Evolutionary conservation across 2,888 invertebrate genomes (phyloP).

Genomic region (Molorchus minor): DNA sequence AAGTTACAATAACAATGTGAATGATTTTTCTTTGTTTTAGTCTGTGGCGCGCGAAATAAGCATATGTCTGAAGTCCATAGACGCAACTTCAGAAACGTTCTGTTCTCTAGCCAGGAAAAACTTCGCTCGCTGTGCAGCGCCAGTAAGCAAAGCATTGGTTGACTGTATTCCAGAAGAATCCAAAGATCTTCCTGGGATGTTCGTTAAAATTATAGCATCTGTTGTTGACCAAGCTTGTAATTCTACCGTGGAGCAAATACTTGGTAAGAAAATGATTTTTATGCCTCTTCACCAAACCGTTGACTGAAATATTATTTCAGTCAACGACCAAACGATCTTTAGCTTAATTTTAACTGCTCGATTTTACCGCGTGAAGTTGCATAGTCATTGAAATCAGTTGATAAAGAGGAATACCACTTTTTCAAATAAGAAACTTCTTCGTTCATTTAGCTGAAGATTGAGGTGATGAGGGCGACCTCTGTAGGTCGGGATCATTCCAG

Average conservation of each 20-base stretch:
- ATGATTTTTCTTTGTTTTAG: conserved; percentile 12
- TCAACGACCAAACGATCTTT: too few relatives aligned
- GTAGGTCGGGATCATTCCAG: too few relatives aligned
- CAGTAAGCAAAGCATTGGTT: conserved; percentile 26
- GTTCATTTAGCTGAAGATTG: too few relatives aligned
- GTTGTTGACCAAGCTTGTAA: conserved; percentile 33
- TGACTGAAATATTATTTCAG: too few relatives aligned
- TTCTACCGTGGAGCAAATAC: conserved; percentile 38
- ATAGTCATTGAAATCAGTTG: too few relatives aligned
- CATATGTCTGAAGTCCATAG: conserved; percentile 30
- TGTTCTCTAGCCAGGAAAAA: conserved; percentile 34
- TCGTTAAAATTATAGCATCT: conserved; percentile 26
- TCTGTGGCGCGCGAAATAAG: conserved; percentile 10
- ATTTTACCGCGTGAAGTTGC: too few relatives aligned
- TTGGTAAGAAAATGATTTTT: conserved; percentile 29
- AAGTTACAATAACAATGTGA: too few relatives aligned
- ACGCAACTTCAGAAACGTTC: conserved; percentile 36
- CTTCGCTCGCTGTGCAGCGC: conserved; percentile 34
- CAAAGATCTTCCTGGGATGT: conserved; percentile 28
- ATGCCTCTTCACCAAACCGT: not conserved
- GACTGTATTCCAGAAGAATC: conserved; percentile 35
- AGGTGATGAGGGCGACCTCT: too few relatives aligned
- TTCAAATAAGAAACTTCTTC: too few relatives aligned
- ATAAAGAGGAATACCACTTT: too few relatives aligned
- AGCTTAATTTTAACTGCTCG: too few relatives aligned